Base-by-base conservation (phyloP, 2,797 vertebrate species). In the Onychomys arenicola region DNA sequence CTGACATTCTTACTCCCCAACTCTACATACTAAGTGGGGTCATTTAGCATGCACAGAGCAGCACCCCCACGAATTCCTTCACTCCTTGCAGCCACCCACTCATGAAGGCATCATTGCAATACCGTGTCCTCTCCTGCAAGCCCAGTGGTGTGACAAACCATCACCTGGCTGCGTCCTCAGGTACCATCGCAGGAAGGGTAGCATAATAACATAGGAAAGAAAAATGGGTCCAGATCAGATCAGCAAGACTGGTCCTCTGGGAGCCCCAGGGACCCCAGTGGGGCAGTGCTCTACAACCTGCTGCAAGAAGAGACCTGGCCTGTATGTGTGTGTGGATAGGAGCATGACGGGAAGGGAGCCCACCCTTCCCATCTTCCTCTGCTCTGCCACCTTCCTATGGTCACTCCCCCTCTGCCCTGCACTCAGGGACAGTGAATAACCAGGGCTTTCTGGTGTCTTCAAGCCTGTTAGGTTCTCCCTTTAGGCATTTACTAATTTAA, bases 71-170 rank as follows among this genome's bases (percentile, higher is more conserved):
- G 87, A 37, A 63, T 12, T 34, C 12, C 37, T 55, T 16, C 4
- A 3, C 55, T 55, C 37, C 59, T 82, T 29, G 14, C 0, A 52
- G 27, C 27, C n/a, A 34, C 63, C 32, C 5, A 0, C 27, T 19
- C 55, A 27, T 25, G 49, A 85, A 40, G 12, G 5, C 25, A 0
- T 43, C 2, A 55, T 23, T n/a, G 46, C 57, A 83, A 69, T 11
- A 52, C 1, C 0, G 0, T 10, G 10, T 14, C 5, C 6, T 71
- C 9, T 63, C 14, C 5, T 43, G 8, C 34, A 5, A n/a, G 82
- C 17, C 46, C 75, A 14, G 23, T 29, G 59, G 40, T 25, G 5
- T 37, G 80, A 34, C 52, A 29, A 13, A 23, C 14, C 59, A 37
- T 59, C 5, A 1, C 21, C 37, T 92, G 43, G 87, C 76, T 61